phyloP scores from a whole-genome alignment of 2,113 vertebrate species.

The Campylomormyrus tamandua region DNA sequence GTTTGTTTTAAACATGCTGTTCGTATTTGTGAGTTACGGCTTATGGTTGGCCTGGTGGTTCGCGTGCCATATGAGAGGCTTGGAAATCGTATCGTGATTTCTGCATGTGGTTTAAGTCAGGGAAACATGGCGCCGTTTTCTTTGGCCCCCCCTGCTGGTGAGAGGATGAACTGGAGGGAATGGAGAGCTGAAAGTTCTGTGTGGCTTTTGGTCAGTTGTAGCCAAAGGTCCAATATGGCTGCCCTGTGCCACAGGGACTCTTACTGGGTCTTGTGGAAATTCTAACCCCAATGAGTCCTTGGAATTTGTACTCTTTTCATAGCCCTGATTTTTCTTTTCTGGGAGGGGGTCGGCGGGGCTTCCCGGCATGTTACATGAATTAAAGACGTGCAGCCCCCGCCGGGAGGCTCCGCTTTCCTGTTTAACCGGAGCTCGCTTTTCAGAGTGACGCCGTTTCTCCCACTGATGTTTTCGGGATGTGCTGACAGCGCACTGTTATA shows the following conservation, averaged over 20 bases:
- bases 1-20: not conserved
- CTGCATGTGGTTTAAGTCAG: not conserved
- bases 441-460: slow-evolving; percentile 43
- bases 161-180: not conserved
- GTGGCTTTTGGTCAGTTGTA: slow-evolving; percentile 18
- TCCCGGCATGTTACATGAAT: slow-evolving; percentile 11
- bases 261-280: slow-evolving; percentile 11
- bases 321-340: slow-evolving; percentile 7
- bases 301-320: not conserved
- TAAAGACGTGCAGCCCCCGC: not conserved
- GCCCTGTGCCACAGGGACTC: not conserved
- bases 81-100: not conserved
- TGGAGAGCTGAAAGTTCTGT: not conserved
- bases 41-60: not conserved
- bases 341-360: slow-evolving; percentile 14
- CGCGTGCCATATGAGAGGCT: not conserved
- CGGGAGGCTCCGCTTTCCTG: slow-evolving; percentile 43
- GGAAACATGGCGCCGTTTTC: not conserved
- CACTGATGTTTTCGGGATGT: slow-evolving; percentile 24
- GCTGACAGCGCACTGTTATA: slow-evolving; percentile 28
- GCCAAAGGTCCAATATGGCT: not conserved
- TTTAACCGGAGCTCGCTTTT: not conserved
- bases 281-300: not conserved
- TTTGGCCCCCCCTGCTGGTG: not conserved
- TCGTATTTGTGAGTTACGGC: not conserved